Evolutionary conservation across 2,888 invertebrate genomes (phyloP), one percentile per base, ranked within the genome.

Genomic region (Lochmaea capreae): DNA sequence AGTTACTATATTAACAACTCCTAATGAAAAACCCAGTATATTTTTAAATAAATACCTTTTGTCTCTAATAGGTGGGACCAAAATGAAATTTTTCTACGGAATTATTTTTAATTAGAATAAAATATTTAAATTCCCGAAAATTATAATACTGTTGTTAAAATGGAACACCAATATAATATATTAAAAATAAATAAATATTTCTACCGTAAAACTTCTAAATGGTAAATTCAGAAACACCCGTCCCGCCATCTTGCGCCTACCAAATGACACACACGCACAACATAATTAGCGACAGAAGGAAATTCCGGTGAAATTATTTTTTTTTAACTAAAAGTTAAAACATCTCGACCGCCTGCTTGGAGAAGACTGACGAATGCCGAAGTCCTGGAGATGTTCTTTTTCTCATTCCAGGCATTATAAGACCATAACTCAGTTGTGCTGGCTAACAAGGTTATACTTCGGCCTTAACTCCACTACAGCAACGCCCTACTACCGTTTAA

Each of bases 381-480:
- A 83, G 84, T 83, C 79, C 71, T 77, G 78, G 76, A 73, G 79
- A 78, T 77, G 77, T 78, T 81, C 81, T 86, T 86, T 85, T 87
- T 86, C 86, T 85, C 86, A 84, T 86, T 85, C 85, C 83, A 80
- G 85, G 84, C 86, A 86, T 87, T 86, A 86, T 86, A 87, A 87
- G 87, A 84, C 86, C 86, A 87, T 87, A 87, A 87, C 86, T 87
- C 87, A 87, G 87, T 86, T 86, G 86, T 85, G 85, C 84, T 81
- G 84, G 87, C 86, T 87, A 87, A 87, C 87, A 86, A 87, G 86
- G 87, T 87, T 87, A 87, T 88, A 87, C 88, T 86, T 86, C 86
- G 87, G 86, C 87, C 86, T 86, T 86, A 85, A 74, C 76, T 84
- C 83, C 84, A 85, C 85, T 84, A 83, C 83, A 78, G 79, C 73